Evolutionary conservation across 2,797 vertebrate species (phyloP), one percentile per base, ranked within the genome.

Genomic region (Strix occidentalis): DNA sequence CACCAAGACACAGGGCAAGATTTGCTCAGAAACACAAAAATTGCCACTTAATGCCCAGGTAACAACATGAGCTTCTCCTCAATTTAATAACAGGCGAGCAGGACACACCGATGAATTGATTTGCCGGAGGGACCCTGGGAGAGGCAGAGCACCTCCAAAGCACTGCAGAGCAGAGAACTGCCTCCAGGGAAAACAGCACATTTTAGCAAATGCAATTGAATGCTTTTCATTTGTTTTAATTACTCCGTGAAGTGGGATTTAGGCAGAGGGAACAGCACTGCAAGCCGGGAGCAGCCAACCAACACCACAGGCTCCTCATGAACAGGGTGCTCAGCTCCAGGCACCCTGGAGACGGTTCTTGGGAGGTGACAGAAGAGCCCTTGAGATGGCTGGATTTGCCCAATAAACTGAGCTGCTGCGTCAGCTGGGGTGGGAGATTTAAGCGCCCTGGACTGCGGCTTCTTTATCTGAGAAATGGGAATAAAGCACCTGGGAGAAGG

Each of bases 291-390:
- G 75, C 78, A 94, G 53, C 24, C 53, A 25, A 28, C 57, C 86
- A 23, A 31, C n/a, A 10, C 58, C 14, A 39, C 66, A 69, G 88
- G 80, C 88, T 97, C 84, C 93, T 71, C 48, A 6, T 6, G 8
- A 43, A 72, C 82, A 82, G 58, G 94, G 89, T 69, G 81, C 87
- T 91, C 91, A 57, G 93, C 70, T 93, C 74, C 69, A 84, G 93
- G 87, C 91, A 61, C 84, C 83, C 78, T 93, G 86, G 84, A 60
- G 85, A 80, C 77, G 58, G 28, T 35, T 24, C 92, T 60, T 63
- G 83, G 56, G 88, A 81, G 81, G 43, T 43, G 43, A 89, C 39
- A 37, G 51, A 63, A 91, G 39, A 28, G 41, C 45, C 71, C 18
- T 2, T 11, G 24, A 4, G 13, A 41, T 4, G 51, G 51, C 26